Percentiles rank a stretch among this genome's conserved stretches.
Evolutionary conservation across 2,888 invertebrate genomes (phyloP).

Genomic region (Deilephila elpenor): DNA sequence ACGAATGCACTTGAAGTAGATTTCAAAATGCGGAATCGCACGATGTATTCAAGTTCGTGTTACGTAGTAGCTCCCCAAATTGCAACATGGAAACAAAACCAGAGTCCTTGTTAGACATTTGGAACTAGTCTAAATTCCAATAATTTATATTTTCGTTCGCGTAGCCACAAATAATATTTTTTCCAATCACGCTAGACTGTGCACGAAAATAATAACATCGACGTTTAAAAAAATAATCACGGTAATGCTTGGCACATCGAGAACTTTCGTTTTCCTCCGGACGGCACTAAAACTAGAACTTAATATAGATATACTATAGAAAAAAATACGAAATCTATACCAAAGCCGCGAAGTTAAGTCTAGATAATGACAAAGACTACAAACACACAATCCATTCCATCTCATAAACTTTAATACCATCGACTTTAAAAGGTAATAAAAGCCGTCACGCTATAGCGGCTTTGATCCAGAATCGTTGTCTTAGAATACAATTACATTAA

Average conservation of each 20-base stretch:
- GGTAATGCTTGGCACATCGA: constrained; percentile 67
- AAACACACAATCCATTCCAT: not conserved
- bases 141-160: too few relatives aligned
- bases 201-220: not conserved
- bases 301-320: constrained; percentile 29
- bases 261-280: constrained; percentile 64
- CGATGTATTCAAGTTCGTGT: too few relatives aligned
- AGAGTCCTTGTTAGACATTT: too few relatives aligned
- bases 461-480: constrained; percentile 23
- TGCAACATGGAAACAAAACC: too few relatives aligned
- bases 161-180: not conserved
- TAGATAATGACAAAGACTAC: not conserved
- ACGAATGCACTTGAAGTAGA: too few relatives aligned
- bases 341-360: constrained; percentile 7
- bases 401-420: not conserved
- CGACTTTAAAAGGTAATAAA: not conserved
- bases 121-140: too few relatives aligned
- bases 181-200: constrained; percentile 12
- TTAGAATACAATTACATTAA: constrained; percentile 18
- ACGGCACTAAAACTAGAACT: constrained; percentile 72
- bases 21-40: too few relatives aligned
- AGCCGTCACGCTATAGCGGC: constrained; percentile 1
- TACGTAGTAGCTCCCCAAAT: too few relatives aligned
- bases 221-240: constrained; percentile 1
- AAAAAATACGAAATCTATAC: constrained; percentile 19